Conservation (phyloP, 2,797 vertebrate genomes). For the Anguilla marmorata region DNA sequence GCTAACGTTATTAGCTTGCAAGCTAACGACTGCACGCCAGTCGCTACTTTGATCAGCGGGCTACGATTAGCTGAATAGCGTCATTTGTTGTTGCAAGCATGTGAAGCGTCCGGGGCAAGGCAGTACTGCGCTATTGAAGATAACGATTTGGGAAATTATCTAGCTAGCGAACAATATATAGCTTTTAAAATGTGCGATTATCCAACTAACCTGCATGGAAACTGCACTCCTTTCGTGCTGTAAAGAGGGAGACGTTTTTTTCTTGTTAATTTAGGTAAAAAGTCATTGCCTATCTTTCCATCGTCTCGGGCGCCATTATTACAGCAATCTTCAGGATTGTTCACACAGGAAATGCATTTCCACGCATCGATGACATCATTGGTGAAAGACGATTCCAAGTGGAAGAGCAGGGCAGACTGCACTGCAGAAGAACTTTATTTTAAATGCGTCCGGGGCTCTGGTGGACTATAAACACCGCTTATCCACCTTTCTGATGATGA, state of each 20-base stretch:
- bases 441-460: too few species aligned
- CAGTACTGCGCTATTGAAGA: background rate
- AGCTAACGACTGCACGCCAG: background rate
- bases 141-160: too few species aligned
- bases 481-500: too few species aligned
- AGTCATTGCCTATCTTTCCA: background rate
- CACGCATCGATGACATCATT: slow-evolving; percentile 2
- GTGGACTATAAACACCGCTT: too few species aligned
- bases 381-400: background rate
- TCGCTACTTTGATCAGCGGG: background rate
- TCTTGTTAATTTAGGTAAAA: background rate
- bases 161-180: background rate
- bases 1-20: background rate
- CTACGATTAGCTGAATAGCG: background rate
- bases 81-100: background rate
- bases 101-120: background rate
- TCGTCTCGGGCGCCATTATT: slow-evolving; percentile 4
- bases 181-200: background rate
- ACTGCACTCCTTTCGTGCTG: background rate
- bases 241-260: background rate
- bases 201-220: background rate
- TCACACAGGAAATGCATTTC: slow-evolving; percentile 16
- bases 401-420: background rate
- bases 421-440: too few species aligned
- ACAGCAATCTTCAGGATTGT: background rate